Evolutionary conservation across 2,888 invertebrate species (phyloP), one percentile per base, ranked within the genome.

Genomic region (Coenonympha glycerion): DNA sequence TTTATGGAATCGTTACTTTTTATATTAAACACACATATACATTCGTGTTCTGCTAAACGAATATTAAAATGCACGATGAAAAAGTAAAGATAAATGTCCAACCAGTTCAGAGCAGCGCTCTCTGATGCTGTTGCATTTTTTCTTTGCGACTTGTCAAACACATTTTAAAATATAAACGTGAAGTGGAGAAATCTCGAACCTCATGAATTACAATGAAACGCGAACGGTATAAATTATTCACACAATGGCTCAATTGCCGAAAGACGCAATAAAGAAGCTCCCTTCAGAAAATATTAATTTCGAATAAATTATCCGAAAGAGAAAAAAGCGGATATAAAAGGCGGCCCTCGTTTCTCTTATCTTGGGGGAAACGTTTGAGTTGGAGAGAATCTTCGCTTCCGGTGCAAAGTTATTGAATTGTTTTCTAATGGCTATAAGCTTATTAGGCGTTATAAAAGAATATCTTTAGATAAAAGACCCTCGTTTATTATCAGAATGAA

Each of bases 201-300:
- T 52, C 49, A 49, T 28, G 42, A 47, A 53, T 57, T 53, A 52
- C 53, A 55, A 56, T 53, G 52, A 46, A 57, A 55, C 45, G 47
- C 52, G 52, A 59, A 55, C 54, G 62, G 61, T 64, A 69, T 65
- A 65, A 67, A 68, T 67, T 64, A 64, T 66, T 63, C 57, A 58
- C 60, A 64, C 62, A 56, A 58, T 48, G 53, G 47, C 33, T 49
- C 47, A 50, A 56, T 44, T 47, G 50, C 39, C 45, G 52, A 65
- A 64, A 51, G 45, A 52, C 49, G 69, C 64, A 74, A 73, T 78
- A 75, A 74, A 73, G 49, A n/a, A 39, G 49, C 51, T 66, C 68
- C 69, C 70, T 65, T 68, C 66, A 67, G 68, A 74, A 71, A 72
- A 74, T 71, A 75, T 76, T 77, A 80, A 77, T 78, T 75, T 71